phyloP scores from a whole-genome alignment of 2,888 invertebrate species.

The Linnaemya vulpina region DNA sequence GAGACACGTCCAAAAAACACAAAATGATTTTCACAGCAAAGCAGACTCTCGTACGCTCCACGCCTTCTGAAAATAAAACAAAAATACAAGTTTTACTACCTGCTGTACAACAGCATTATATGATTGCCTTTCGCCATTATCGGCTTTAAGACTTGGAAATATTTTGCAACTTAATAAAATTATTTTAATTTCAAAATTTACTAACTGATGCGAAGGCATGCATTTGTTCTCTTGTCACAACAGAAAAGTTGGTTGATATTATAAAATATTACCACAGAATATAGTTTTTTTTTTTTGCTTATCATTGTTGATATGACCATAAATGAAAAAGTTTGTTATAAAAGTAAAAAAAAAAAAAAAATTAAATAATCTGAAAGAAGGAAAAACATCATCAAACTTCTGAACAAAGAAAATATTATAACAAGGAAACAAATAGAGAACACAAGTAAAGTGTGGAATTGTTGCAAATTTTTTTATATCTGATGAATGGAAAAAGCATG shows the following conservation, averaged over 20 bases:
- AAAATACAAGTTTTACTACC: too few relatives aligned
- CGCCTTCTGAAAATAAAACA: too few relatives aligned
- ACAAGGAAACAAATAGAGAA: neutral
- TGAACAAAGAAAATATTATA: neutral
- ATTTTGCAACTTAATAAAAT: neutral
- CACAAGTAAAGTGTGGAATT: neutral
- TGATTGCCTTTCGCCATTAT: too few relatives aligned
- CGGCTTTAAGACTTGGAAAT: neutral
- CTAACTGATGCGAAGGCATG: neutral
- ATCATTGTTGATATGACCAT: slow-evolving; percentile 1
- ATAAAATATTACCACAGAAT: neutral
- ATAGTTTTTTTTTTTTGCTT: neutral
- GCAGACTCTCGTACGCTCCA: too few relatives aligned
- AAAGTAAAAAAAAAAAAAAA: neutral
- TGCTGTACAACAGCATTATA: too few relatives aligned
- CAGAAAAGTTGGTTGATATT: neutral
- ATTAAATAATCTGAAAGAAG: neutral
- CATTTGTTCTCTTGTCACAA: neutral
- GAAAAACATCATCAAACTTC: slow-evolving; percentile 3
- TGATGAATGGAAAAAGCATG: neutral
- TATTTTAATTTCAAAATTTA: neutral
- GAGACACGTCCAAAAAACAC: too few relatives aligned
- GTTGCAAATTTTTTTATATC: neutral
- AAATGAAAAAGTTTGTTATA: slow-evolving; percentile 13
- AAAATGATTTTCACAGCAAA: too few relatives aligned